Evolutionary conservation across 2,888 invertebrate species (phyloP).

Genomic region (Dinocampus coccinellae): DNA sequence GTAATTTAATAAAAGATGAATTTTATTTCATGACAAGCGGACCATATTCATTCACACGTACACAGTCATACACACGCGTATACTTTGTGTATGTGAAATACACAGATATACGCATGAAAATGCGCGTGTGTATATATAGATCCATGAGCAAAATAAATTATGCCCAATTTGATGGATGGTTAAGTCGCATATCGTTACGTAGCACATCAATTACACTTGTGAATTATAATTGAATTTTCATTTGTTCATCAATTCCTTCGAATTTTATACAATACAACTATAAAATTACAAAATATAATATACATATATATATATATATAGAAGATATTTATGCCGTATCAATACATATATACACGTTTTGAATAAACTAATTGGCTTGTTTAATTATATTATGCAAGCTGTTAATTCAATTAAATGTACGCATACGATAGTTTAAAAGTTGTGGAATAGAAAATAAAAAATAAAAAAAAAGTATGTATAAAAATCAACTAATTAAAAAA

Average conservation of each 20-base stretch:
- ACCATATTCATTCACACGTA: not conserved
- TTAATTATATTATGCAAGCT: not conserved
- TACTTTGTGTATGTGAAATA: too few relatives aligned
- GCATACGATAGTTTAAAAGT: not conserved
- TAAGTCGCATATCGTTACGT: conserved; percentile 4
- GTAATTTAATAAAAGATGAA: not conserved
- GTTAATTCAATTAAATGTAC: not conserved
- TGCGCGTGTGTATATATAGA: not conserved
- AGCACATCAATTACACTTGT: conserved; percentile 17
- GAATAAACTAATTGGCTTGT: not conserved
- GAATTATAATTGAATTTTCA: conserved; percentile 11
- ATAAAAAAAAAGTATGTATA: not conserved
- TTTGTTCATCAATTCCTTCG: not conserved
- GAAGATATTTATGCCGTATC: too few relatives aligned
- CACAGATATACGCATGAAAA: not conserved
- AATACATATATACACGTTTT: too few relatives aligned
- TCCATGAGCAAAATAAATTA: conserved; percentile 11
- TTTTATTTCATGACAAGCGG: not conserved
- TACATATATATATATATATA: not conserved
- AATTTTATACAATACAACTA: not conserved
- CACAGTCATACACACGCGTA: not conserved
- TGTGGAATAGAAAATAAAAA: not conserved
- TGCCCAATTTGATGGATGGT: conserved; percentile 26
- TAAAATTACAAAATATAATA: not conserved
- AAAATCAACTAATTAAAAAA: not conserved